Evolutionary conservation across 1,140 invertebrate genomes (phyloP), one percentile per base, ranked within the genome.

Genomic region (Papilio helenus): DNA sequence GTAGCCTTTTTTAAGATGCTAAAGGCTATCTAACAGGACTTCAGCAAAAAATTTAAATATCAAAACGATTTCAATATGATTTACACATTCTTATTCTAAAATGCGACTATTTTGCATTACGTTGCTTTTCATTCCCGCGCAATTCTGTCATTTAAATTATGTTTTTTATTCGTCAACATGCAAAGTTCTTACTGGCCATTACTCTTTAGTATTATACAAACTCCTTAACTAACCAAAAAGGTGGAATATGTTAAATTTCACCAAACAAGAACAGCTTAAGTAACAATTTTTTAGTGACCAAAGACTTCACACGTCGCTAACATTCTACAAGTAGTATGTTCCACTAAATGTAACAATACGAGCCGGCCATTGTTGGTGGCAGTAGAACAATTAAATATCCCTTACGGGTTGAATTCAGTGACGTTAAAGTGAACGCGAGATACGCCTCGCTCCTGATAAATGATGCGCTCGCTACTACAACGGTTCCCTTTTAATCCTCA

Each of bases 401-500:
- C 79, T 81, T 79, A 73, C 79, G 68, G 79, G 73, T 82, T 72
- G 79, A 83, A 83, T 79, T 65, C 80, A 79, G 68, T 79, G 83
- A 79, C 76, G 79, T 82, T 83, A 86, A 87, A 86, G 81, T 86
- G 77, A 80, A 79, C 78, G 80, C 81, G 81, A 83, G 80, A 79
- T 85, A 85, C 85, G 83, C 87, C 85, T 87, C 39, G 51, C 86
- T 88, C 84, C 88, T 94, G 92, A 94, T 94, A 94, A 94, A 94
- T 94, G 92, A 94, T 90, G 85, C 81, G 86, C 85, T 86, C 72
- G 90, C 89, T 90, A 89, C 90, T 92, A 94, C 93, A 94, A 79
- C 88, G 87, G 86, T 92, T 94, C 86, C 90, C 92, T 94, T 94
- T 94, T 93, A 93, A 93, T 93, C 89, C 89, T 88, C 86, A 58